Percentiles rank a stretch among this genome's conserved stretches.
Evolutionary conservation across 2,888 invertebrate genomes (phyloP).

Genomic region (Caprella mutica): DNA sequence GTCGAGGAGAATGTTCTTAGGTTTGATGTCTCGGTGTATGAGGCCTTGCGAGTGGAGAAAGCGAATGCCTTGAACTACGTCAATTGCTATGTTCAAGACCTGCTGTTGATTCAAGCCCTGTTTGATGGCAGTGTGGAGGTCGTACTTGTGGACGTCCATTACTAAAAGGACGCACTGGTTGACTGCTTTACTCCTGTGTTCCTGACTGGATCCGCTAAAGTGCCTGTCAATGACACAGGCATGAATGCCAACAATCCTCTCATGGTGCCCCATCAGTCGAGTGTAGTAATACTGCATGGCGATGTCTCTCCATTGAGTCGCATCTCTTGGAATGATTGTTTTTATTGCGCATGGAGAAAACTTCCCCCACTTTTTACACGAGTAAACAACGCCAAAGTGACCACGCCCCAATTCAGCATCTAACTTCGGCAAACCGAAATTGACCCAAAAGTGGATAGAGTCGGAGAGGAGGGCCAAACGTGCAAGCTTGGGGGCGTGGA

Average conservation of each 20-base stretch:
- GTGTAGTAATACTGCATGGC: conserved; percentile 87
- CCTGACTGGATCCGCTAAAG: conserved; percentile 2
- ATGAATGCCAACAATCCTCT: conserved; percentile 59
- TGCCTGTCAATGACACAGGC: conserved; percentile 63
- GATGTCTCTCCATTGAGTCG: conserved; percentile 75
- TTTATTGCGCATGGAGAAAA: conserved; percentile 69
- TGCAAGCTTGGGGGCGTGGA: conserved; percentile 67
- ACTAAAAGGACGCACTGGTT: conserved; percentile 67
- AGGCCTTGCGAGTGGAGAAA: conserved; percentile 78
- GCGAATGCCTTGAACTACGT: conserved; percentile 74
- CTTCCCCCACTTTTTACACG: conserved; percentile 63
- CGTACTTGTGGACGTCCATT: conserved; percentile 59
- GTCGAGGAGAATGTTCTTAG: conserved; percentile 79
- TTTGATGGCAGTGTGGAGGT: conserved; percentile 64
- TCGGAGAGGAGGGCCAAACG: conserved; percentile 69
- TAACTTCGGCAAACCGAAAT: conserved; percentile 53
- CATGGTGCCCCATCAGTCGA: conserved; percentile 68
- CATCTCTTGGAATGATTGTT: conserved; percentile 77
- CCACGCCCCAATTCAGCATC: conserved; percentile 54
- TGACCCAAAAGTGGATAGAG: conserved; percentile 63
- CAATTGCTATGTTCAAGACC: conserved; percentile 59
- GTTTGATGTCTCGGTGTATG: conserved; percentile 76
- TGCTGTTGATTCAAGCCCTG: conserved; percentile 53
- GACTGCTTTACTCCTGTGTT: neutral
- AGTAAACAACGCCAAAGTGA: conserved; percentile 79